Conservation (phyloP, 2,113 vertebrate species). For the Myrmecobius fasciatus region DNA sequence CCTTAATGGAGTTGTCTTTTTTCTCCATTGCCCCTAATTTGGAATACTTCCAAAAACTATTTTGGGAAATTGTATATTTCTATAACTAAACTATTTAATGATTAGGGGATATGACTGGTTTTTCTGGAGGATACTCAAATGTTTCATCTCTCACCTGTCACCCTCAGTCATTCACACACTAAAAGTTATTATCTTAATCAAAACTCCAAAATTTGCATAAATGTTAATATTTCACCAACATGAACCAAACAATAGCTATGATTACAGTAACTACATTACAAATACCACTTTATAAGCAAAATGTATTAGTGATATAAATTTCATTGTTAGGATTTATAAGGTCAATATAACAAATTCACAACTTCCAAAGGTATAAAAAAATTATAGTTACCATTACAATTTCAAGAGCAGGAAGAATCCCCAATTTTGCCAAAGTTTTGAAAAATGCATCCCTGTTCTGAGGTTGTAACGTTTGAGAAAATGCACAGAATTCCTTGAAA, state of each 20-base stretch:
- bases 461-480: conserved; percentile 98
- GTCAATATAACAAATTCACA: conserved; percentile 42
- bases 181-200: conserved; percentile 40
- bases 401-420: conserved; percentile 97
- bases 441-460: conserved; percentile 99
- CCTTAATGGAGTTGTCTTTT: conserved; percentile 7
- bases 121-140: conserved; percentile 37
- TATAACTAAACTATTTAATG: conserved; percentile 37
- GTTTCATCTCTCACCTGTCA: conserved; percentile 36
- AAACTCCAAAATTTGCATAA: conserved; percentile 29
- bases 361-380: conserved; percentile 28
- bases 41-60: conserved; percentile 18
- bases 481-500: conserved; percentile 99
- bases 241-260: conserved; percentile 35
- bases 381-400: conserved; percentile 94
- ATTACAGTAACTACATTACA: conserved; percentile 21
- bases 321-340: conserved; percentile 21
- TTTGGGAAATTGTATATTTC: conserved; percentile 21
- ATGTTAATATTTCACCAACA: conserved; percentile 19
- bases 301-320: not conserved
- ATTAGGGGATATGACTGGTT: not conserved
- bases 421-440: conserved; percentile 97
- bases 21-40: not conserved
- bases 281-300: not conserved
- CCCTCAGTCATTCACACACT: not conserved